These are phyloP conservation scores for Chymomyza amoena DNA, from an alignment of 2,888 invertebrate genomes.

Conservation along the genomic window DNA sequence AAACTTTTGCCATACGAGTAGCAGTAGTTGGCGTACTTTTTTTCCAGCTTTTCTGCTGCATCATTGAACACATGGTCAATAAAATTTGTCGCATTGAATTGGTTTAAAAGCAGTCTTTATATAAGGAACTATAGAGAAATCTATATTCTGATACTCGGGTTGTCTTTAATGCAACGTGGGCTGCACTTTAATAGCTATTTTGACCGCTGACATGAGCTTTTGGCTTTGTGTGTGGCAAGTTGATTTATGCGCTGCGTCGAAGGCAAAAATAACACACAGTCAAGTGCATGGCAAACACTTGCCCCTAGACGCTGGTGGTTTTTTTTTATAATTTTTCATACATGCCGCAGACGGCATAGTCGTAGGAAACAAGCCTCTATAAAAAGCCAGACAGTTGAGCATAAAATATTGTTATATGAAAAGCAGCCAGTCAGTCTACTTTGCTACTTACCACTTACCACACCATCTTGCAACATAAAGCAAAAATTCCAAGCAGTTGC, in stretches of 20 bases:
- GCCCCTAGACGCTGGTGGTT: constrained; percentile 41
- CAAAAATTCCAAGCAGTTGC: constrained; percentile 46
- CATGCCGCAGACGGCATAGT: constrained; percentile 36
- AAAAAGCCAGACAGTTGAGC: constrained; percentile 73
- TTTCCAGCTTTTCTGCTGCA: constrained; percentile 13
- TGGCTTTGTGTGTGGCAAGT: constrained; percentile 25
- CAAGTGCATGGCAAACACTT: constrained; percentile 73
- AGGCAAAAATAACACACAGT: constrained; percentile 67
- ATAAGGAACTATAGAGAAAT: too few relatives aligned
- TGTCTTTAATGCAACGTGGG: constrained; percentile 42
- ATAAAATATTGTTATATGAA: constrained; percentile 73
- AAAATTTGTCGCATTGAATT: constrained; percentile 49
- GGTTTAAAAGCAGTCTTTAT: constrained; percentile 1
- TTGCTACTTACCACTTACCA: not conserved
- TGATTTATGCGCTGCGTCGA: constrained; percentile 62
- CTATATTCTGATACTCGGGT: not conserved
- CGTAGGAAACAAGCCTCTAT: constrained; percentile 53
- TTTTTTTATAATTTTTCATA: constrained; percentile 71
- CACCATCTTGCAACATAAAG: constrained; percentile 19
- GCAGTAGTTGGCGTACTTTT: not conserved
- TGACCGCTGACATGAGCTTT: constrained; percentile 23
- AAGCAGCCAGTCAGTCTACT: constrained; percentile 45
- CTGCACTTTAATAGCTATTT: constrained; percentile 41
- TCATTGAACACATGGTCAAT: constrained; percentile 50
- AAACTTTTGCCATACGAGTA: constrained; percentile 4